A percentile compares a stretch with the other conserved stretches of the same genome.
Conservation (phyloP, 2,888 invertebrate species). For the Euclidia mi region DNA sequence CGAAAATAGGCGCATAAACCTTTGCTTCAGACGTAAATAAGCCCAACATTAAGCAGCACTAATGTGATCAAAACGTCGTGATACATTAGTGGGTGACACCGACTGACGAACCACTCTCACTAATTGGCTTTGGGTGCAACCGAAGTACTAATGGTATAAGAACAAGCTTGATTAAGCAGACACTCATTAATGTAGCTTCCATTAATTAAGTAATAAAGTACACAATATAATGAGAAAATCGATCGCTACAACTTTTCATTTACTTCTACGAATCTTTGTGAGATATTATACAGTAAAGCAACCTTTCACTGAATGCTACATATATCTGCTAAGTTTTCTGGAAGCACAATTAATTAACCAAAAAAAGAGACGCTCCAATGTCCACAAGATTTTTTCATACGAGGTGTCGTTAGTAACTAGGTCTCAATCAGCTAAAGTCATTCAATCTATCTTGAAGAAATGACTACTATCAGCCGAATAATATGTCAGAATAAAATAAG, state of each 20-base stretch:
- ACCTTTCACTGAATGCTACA: not conserved
- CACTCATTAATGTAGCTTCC: slow-evolving; percentile 39
- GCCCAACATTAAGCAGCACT: too few species aligned
- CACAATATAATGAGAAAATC: too few species aligned
- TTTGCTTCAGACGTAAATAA: too few species aligned
- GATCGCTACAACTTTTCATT: too few species aligned
- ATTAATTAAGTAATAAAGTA: slow-evolving; percentile 20
- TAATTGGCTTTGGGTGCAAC: slow-evolving; percentile 45
- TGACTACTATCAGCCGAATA: slow-evolving; percentile 6
- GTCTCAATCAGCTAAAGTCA: slow-evolving; percentile 8
- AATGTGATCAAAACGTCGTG: too few species aligned
- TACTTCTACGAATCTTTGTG: too few species aligned
- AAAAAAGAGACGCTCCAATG: not conserved
- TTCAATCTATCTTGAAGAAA: slow-evolving; percentile 15
- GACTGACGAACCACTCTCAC: slow-evolving; percentile 39
- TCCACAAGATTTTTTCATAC: slow-evolving; percentile 4
- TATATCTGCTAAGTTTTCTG: not conserved
- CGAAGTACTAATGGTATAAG: slow-evolving; percentile 34
- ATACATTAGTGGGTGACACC: slow-evolving; percentile 22
- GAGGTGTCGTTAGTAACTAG: slow-evolving; percentile 6
- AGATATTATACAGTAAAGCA: too few species aligned
- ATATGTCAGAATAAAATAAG: slow-evolving; percentile 2
- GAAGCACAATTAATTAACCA: slow-evolving; percentile 9
- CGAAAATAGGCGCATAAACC: too few species aligned
- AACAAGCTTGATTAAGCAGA: slow-evolving; percentile 22